Evolutionary conservation across 1,140 invertebrate species (phyloP).

Genomic region (Polyergus mexicanus): DNA sequence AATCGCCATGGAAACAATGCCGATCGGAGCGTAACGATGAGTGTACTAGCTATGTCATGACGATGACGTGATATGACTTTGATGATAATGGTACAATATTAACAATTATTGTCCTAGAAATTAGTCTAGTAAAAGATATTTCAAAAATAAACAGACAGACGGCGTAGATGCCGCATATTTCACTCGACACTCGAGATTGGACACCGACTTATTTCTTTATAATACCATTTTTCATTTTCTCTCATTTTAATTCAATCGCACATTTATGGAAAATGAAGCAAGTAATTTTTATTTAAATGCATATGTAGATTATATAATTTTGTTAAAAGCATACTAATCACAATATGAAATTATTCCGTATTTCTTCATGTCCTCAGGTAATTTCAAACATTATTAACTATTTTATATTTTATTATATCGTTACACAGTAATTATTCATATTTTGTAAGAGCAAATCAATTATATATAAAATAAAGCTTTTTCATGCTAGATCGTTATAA

Average conservation of each 20-base stretch:
- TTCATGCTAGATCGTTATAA: not conserved
- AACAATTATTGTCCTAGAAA: slow-evolving; percentile 81
- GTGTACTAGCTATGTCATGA: slow-evolving; percentile 78
- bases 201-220: slow-evolving; percentile 57
- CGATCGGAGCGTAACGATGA: slow-evolving; percentile 52
- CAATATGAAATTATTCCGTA: not conserved
- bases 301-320: not conserved
- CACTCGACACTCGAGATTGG: slow-evolving; percentile 67
- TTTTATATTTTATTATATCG: not conserved
- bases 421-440: not conserved
- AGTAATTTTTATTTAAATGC: slow-evolving; percentile 4
- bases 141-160: slow-evolving; percentile 82
- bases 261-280: not conserved
- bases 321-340: not conserved
- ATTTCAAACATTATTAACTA: not conserved
- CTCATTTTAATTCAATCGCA: not conserved
- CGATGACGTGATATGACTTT: slow-evolving; percentile 69
- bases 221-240: not conserved
- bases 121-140: slow-evolving; percentile 79
- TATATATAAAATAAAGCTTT: not conserved
- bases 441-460: not conserved
- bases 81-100: slow-evolving; percentile 81
- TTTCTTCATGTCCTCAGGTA: not conserved
- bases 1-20: slow-evolving; percentile 62
- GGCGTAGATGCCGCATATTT: slow-evolving; percentile 79